Evolutionary conservation across 2,797 vertebrate genomes (phyloP), one percentile per base, ranked within the genome.

Genomic region (Myoxocephalus aenaeus): DNA sequence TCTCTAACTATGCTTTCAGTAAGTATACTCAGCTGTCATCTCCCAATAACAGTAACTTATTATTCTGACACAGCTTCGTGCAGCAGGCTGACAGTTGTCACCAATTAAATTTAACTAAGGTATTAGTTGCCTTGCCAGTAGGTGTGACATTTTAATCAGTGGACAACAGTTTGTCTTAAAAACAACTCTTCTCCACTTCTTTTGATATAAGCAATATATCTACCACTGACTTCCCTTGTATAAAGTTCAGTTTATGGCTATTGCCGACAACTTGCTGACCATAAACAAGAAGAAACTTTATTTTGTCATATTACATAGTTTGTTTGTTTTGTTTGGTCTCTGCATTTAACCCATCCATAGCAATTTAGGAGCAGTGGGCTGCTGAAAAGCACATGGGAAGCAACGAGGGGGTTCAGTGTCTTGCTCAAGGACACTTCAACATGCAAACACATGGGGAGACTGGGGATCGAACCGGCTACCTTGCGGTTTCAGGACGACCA

Each of bases 101-200:
- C 73, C 76, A 81, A 85, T 87, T 77, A 77, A 56, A 75, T 53
- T 29, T 0, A 75, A 66, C 75, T 50, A 68, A 65, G 58, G 42
- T 48, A 77, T 77, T 61, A 77, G 57, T 68, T 69, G 54, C 71
- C 72, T 68, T 69, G 54, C 71, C 72, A 65, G 48, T 1, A 10
- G 65, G 61, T 70, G 61, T 58, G 53, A 40, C 68, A 70, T 68
- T 42, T 56, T 44, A 65, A 67, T 57, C 27, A 66, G 56, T 10
- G 32, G 46, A 64, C 50, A 75, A 46, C 27, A 38, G 53, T 70
- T 70, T 59, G 50, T 81, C 61, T 70, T 62, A 77, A 79, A 68
- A 70, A 65, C 34, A 18, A 4, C 29, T 50, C 50, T 34, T 59
- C 12, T 56, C 4, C n/a, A 63, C 50, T 46, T 54, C 10, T 72